Percentiles rank a stretch among this genome's conserved stretches.
phyloP scores from a whole-genome alignment of 2,888 invertebrate species.

The Corbicula japonica region DNA sequence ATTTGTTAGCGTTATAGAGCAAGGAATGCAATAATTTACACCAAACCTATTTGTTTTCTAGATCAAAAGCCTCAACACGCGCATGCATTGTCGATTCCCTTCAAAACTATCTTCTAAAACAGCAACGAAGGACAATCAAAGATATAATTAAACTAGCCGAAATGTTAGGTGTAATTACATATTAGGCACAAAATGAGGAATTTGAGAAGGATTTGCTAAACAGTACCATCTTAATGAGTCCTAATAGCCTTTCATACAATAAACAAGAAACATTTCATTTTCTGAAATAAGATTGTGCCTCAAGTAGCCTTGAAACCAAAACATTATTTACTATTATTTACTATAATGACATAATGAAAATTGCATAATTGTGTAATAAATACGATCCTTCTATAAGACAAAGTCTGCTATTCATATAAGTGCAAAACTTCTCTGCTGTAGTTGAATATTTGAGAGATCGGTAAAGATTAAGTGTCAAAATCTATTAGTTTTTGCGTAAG shows the following conservation, averaged over 20 bases:
- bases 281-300: too few relatives aligned
- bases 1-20: conserved; percentile 34
- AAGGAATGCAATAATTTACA: conserved; percentile 43
- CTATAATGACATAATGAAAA: too few relatives aligned
- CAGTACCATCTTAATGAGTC: conserved; percentile 24
- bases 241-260: conserved; percentile 33
- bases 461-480: too few relatives aligned
- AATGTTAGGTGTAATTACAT: conserved; percentile 35
- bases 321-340: too few relatives aligned
- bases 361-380: too few relatives aligned
- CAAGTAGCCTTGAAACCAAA: too few relatives aligned
- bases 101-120: conserved; percentile 7
- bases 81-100: conserved; percentile 49
- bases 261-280: conserved; percentile 19
- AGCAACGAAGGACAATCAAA: conserved; percentile 43
- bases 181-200: conserved; percentile 32
- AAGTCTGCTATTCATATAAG: too few relatives aligned
- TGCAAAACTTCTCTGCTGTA: too few relatives aligned
- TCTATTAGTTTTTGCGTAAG: too few relatives aligned
- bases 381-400: too few relatives aligned
- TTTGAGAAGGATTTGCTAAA: conserved; percentile 42
- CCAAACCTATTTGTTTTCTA: conserved; percentile 15
- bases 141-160: conserved; percentile 42
- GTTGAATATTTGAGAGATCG: too few relatives aligned
- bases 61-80: conserved; percentile 63